Evolutionary conservation across 2,113 vertebrate genomes (phyloP), one percentile per base, ranked within the genome.

Genomic region (Parus major): DNA sequence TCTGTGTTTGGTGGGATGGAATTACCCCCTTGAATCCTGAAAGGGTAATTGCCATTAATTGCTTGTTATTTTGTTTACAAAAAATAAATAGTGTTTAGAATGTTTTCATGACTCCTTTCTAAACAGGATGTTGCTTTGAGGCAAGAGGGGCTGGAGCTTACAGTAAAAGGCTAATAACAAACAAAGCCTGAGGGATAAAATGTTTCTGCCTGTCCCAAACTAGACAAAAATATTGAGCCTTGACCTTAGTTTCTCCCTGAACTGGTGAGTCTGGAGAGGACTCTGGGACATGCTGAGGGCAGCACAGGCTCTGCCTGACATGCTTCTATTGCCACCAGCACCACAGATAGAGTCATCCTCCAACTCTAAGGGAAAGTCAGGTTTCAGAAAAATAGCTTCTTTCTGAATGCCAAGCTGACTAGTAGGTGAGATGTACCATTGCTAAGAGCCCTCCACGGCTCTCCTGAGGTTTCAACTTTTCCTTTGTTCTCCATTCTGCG

Each of bases 11-110:
- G 55, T 75, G 47, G 63, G 71, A 61, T 25, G 20, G 91, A 93
- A 72, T 94, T 71, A 90, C 39, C 28, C 65, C 72, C 90, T 72
- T 71, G 60, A 90, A 96, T 90, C 73, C 65, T 57, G 55, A 92
- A 81, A 94, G 63, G 60, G 33, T 36, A 86, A 71, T 89, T 83
- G 66, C 86, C 86, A 79, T 82, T 90, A 92, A 93, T 92, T 90
- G 61, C 53, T 96, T 94, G 82, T 92, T 93, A 60, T 73, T 95
- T 94, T 95, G 92, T 90, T 96, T 94, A 93, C 88, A 86, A 84
- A 88, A 94, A 90, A 11, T 35, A 90, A 96, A 66, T 52, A 77
- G 68, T 11, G 4, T 71, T 94, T 71, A 64, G 82, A 90, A 92
- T 92, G 73, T 56, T 96, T 93, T 94, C 72, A 70, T 86, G 82